Percentiles rank a stretch among this genome's conserved stretches.
These are phyloP conservation scores for Pachymerium ferrugineum DNA, from an alignment of 2,888 invertebrate genomes.

Conservation along the genomic window DNA sequence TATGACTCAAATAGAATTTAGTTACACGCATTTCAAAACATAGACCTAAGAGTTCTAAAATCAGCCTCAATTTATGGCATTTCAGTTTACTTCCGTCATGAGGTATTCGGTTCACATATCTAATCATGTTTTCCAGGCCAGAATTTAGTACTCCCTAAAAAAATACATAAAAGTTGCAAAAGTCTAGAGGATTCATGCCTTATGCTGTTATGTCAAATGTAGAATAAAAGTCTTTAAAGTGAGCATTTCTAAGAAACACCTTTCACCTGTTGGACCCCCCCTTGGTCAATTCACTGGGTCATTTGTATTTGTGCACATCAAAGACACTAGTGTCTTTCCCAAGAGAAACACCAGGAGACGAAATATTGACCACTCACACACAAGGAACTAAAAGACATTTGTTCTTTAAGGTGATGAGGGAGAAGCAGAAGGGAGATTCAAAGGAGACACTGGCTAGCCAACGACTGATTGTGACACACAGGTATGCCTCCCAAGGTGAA, in stretches of 20 bases:
- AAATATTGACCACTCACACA: neutral
- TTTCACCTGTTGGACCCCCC: neutral
- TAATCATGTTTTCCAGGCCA: no score
- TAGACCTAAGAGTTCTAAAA: no score
- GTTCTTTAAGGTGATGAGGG: neutral
- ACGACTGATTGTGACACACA: neutral
- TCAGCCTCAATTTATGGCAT: neutral
- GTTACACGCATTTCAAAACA: no score
- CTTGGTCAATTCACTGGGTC: neutral
- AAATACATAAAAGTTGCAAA: neutral
- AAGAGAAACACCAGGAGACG: conserved; percentile 2
- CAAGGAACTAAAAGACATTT: neutral
- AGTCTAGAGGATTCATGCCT: no score
- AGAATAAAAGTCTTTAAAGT: neutral
- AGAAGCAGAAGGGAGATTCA: neutral
- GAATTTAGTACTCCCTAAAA: no score
- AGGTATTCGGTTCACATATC: neutral
- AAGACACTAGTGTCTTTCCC: neutral
- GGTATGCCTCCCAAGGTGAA: conserved; percentile 1
- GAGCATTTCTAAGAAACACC: neutral
- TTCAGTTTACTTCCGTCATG: neutral
- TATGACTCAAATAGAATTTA: no score
- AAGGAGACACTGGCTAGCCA: neutral
- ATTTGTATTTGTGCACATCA: neutral
- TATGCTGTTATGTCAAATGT: no score